These are phyloP conservation scores for Choloepus didactylus DNA, from an alignment of 2,797 vertebrate genomes.

Conservation along the genomic window DNA sequence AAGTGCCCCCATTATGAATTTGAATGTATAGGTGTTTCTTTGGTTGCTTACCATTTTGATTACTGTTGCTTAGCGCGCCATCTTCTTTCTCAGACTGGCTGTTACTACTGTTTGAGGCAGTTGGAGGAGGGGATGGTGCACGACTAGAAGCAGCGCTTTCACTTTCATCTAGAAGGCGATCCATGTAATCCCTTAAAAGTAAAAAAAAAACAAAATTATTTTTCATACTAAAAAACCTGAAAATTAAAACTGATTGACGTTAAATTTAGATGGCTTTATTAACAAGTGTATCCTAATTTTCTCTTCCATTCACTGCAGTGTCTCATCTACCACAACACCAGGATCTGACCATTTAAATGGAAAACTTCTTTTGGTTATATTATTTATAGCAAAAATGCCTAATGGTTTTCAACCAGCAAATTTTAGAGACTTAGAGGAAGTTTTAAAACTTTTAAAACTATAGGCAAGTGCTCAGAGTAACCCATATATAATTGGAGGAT, in stretches of 20 bases:
- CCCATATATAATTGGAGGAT: background rate
- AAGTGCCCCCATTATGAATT: background rate
- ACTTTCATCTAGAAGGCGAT: constrained; percentile 95
- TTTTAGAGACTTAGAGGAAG: background rate
- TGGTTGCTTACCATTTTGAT: constrained; percentile 93
- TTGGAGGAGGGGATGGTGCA: constrained; percentile 93
- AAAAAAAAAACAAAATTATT: constrained; percentile 58
- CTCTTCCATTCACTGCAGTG: constrained; percentile 51
- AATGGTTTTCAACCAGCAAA: constrained; percentile 13
- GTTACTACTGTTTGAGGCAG: constrained; percentile 94
- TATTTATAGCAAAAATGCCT: background rate
- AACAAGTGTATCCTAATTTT: background rate
- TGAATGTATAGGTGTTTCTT: background rate
- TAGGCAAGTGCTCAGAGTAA: constrained; percentile 32
- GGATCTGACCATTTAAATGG: constrained; percentile 17
- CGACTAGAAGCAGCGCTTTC: constrained; percentile 95
- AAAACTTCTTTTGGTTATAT: constrained; percentile 19
- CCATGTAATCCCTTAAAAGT: constrained; percentile 95
- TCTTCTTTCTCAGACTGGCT: constrained; percentile 95
- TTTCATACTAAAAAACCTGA: constrained; percentile 37
- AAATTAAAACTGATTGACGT: background rate
- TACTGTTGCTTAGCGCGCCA: constrained; percentile 87
- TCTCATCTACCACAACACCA: constrained; percentile 11
- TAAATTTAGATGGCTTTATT: constrained; percentile 39
- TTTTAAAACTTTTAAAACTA: constrained; percentile 21